Evolutionary conservation across 2,888 invertebrate species (phyloP).

Genomic region (Hyles lineata): DNA sequence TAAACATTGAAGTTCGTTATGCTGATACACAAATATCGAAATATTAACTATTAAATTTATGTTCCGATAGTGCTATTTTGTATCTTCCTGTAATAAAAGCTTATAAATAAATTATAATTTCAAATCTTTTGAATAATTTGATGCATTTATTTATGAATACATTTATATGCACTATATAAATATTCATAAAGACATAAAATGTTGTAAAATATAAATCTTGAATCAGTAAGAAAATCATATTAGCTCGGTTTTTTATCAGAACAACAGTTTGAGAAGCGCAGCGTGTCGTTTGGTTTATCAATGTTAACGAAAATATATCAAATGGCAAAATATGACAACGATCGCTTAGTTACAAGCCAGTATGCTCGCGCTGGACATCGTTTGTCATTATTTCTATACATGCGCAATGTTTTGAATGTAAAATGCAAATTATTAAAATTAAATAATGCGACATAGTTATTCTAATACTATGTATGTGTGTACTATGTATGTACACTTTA

Average conservation of each 20-base stretch:
- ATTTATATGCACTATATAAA: too few relatives aligned
- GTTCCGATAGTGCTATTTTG: background rate
- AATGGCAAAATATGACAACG: slow-evolving; percentile 53
- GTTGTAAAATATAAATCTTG: too few relatives aligned
- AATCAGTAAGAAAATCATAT: too few relatives aligned
- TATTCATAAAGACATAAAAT: too few relatives aligned
- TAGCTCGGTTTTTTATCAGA: background rate
- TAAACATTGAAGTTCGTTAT: background rate
- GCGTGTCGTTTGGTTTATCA: slow-evolving; percentile 33
- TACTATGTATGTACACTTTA: too few relatives aligned
- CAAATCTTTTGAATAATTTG: too few relatives aligned
- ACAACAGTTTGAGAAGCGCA: slow-evolving; percentile 11
- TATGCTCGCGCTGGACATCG: slow-evolving; percentile 38
- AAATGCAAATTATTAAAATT: background rate
- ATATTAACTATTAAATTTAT: background rate
- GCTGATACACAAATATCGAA: background rate
- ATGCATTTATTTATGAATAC: too few relatives aligned
- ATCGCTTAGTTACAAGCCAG: slow-evolving; percentile 53
- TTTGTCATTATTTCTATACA: background rate
- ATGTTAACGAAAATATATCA: slow-evolving; percentile 46
- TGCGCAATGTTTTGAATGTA: too few relatives aligned
- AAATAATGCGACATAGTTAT: background rate
- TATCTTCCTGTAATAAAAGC: too few relatives aligned
- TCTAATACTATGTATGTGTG: too few relatives aligned
- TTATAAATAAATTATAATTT: too few relatives aligned